Evolutionary conservation across 2,113 vertebrate species (phyloP), one percentile per base, ranked within the genome.

Genomic region (Sinocyclocheilus grahami): DNA sequence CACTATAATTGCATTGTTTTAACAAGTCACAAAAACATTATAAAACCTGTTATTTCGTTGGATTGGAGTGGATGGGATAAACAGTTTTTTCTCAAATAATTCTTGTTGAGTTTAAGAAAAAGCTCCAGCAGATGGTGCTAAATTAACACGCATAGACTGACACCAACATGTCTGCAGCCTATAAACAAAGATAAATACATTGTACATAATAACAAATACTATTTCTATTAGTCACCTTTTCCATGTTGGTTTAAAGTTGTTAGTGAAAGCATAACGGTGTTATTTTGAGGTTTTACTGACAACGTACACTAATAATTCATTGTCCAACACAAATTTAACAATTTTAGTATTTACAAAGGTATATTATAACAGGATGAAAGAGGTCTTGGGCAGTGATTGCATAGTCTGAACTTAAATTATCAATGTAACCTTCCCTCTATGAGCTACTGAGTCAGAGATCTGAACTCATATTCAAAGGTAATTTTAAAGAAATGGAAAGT

Each of bases 281-380:
- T 37, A 42, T 33, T 80, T 14, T 27, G 3, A 3, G 9, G n/a
- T 20, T 84, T 74, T 53, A 62, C 42, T 46, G 74, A 86, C 85
- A 37, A 30, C 39, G 69, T 39, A 60, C 48, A 22, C 4, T 33
- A 9, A 53, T 63, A 82, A 76, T 76, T 7, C 9, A 74, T 82
- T 63, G 48, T 24, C 24, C 33, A 89, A 48, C 65, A 55, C 69
- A 62, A 82, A 65, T 60, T 63, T 30, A 20, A n/a, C 20, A 42
- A 58, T 8, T 79, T 55, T 60, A 13, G 27, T 86, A 76, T 81
- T 90, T 78, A 78, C 42, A 78, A 60, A 13, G 79, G 71, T 72
- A 84, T 87, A 77, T 89, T 77, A 90, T 88, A 86, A 91, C 78
- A 88, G 85, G 83, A 88, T 80, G 24, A 82, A 55, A 82, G 42